These are phyloP conservation scores for Tokudaia muenninki DNA, from an alignment of 2,797 vertebrate species.

Conservation along the genomic window DNA sequence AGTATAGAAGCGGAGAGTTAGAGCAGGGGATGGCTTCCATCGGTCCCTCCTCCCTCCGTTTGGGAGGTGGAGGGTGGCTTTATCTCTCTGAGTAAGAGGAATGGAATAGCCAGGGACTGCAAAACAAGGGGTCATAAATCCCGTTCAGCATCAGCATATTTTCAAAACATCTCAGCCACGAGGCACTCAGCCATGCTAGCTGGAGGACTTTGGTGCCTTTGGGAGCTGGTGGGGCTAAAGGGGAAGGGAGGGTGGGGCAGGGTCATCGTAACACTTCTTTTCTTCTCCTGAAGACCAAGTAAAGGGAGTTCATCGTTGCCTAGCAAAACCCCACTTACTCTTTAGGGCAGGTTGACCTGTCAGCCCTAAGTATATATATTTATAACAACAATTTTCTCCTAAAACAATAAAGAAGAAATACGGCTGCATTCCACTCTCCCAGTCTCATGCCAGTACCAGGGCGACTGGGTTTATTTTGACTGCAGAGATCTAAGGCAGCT, in stretches of 20 bases:
- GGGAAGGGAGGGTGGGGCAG: too few species aligned
- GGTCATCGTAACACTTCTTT: not conserved
- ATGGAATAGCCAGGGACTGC: not conserved
- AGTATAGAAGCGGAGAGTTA: not conserved
- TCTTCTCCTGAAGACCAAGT: not conserved
- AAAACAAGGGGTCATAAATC: constrained; percentile 47
- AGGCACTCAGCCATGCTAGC: not conserved
- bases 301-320: not conserved
- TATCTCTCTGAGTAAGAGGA: constrained; percentile 14
- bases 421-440: not conserved
- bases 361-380: not conserved
- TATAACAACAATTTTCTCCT: constrained; percentile 37
- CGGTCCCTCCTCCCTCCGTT: rapidly evolving
- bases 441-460: not conserved
- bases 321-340: not conserved
- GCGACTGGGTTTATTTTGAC: not conserved
- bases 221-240: not conserved
- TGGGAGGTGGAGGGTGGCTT: not conserved
- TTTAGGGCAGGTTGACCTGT: constrained; percentile 54
- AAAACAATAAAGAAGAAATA: constrained; percentile 9
- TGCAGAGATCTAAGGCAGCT: not conserved
- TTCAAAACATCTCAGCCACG: constrained; percentile 25
- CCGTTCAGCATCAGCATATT: not conserved
- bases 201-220: not conserved
- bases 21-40: not conserved